Evolutionary conservation across 2,113 vertebrate genomes (phyloP).

Genomic region (Bolborhynchus lineola): DNA sequence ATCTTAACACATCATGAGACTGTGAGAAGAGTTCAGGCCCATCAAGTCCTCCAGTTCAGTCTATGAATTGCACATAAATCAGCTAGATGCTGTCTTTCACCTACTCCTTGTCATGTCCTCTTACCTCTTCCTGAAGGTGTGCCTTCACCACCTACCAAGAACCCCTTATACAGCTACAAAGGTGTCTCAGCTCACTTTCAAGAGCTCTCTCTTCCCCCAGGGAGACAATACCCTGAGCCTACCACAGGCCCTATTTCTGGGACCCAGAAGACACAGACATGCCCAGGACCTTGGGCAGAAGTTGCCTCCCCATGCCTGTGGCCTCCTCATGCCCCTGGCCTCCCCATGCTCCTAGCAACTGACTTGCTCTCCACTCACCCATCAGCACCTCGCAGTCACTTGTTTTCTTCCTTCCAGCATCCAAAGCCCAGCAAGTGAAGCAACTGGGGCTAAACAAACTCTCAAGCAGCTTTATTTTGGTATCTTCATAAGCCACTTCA

Average conservation of each 20-base stretch:
- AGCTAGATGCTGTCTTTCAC: neutral
- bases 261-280: neutral
- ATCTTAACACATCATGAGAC: neutral
- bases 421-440: neutral
- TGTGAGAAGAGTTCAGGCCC: neutral
- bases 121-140: neutral
- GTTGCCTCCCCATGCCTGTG: neutral
- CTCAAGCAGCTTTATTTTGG: neutral
- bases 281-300: neutral
- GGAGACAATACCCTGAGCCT: neutral
- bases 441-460: neutral
- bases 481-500: neutral
- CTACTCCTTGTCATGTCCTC: neutral
- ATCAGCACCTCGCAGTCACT: accelerated
- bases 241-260: neutral
- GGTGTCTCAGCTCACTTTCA: neutral
- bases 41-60: neutral
- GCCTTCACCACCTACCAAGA: neutral
- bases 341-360: neutral
- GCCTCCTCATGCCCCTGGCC: neutral
- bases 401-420: neutral
- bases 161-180: neutral
- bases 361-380: neutral
- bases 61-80: neutral
- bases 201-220: neutral